phyloP scores from a whole-genome alignment of 2,888 invertebrate genomes.

The Tenthredo notha region DNA sequence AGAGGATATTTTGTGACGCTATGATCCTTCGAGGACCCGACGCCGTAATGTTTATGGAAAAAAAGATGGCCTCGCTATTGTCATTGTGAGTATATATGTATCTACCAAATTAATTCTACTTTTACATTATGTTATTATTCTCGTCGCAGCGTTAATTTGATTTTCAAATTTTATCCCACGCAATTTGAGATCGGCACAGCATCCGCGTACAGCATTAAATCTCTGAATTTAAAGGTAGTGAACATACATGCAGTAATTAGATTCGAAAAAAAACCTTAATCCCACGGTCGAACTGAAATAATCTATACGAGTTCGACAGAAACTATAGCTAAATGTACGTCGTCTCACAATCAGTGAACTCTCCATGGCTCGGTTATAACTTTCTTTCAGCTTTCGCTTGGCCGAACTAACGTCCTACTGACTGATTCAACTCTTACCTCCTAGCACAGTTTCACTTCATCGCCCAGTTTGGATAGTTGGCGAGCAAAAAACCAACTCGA shows the following conservation, averaged over 20 bases:
- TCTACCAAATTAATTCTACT: background rate
- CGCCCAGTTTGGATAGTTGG: conserved; percentile 54
- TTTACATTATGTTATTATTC: conserved; percentile 28
- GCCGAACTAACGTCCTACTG: conserved; percentile 70
- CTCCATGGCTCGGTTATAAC: conserved; percentile 62
- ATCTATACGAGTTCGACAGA: background rate
- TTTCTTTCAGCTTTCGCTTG: conserved; percentile 73
- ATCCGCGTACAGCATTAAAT: background rate
- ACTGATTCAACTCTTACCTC: conserved; percentile 76
- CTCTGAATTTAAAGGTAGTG: background rate
- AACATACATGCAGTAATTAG: conserved; percentile 5
- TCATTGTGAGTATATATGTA: conserved; percentile 84
- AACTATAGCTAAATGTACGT: conserved; percentile 39
- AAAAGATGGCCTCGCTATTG: conserved; percentile 88
- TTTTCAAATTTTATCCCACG: background rate
- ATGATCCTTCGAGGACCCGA: conserved; percentile 86
- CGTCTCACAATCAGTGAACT: conserved; percentile 18
- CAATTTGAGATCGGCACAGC: background rate
- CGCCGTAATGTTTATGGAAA: conserved; percentile 88
- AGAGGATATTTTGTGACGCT: conserved; percentile 88
- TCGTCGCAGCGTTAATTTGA: conserved; percentile 33
- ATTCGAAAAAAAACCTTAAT: background rate
- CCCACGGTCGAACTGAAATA: background rate
- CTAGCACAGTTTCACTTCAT: conserved; percentile 75
- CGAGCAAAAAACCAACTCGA: conserved; percentile 48